These are phyloP conservation scores for Gymnorhina tibicen DNA, from an alignment of 2,113 vertebrate species.

Conservation along the genomic window DNA sequence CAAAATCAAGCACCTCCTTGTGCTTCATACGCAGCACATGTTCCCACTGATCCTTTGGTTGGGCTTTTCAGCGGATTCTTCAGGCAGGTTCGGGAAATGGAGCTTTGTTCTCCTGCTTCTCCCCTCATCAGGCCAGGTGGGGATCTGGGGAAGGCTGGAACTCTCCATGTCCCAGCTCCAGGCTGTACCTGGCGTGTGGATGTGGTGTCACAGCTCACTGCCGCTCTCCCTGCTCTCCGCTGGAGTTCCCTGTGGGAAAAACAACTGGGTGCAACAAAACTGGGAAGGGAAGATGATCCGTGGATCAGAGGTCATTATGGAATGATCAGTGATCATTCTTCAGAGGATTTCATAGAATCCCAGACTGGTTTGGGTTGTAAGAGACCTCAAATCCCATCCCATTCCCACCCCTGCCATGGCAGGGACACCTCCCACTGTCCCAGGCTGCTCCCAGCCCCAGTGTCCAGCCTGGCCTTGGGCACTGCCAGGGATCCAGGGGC, in stretches of 20 bases:
- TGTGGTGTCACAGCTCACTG: rapidly evolving
- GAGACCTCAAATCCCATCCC: rapidly evolving
- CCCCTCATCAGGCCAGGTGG: neutral
- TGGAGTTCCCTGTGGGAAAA: neutral
- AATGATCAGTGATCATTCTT: rapidly evolving
- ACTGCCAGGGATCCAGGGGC: neutral
- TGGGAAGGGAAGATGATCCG: rapidly evolving
- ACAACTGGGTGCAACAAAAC: neutral
- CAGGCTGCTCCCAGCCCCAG: neutral
- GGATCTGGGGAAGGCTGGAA: neutral
- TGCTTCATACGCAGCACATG: neutral
- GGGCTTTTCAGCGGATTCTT: neutral
- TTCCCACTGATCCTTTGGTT: neutral
- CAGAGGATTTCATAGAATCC: neutral
- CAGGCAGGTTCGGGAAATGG: neutral
- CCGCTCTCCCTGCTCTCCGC: neutral
- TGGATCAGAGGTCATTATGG: neutral
- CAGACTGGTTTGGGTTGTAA: rapidly evolving
- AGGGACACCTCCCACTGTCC: neutral
- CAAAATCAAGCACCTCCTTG: neutral
- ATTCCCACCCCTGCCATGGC: neutral
- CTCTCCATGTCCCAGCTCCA: too few relatives aligned
- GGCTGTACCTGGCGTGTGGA: rapidly evolving
- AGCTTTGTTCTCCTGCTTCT: neutral
- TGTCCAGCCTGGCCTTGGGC: neutral